Percentiles rank a stretch among this genome's conserved stretches.
These are phyloP conservation scores for Dicentrarchus labrax DNA, from an alignment of 2,113 vertebrate species.

Conservation along the genomic window DNA sequence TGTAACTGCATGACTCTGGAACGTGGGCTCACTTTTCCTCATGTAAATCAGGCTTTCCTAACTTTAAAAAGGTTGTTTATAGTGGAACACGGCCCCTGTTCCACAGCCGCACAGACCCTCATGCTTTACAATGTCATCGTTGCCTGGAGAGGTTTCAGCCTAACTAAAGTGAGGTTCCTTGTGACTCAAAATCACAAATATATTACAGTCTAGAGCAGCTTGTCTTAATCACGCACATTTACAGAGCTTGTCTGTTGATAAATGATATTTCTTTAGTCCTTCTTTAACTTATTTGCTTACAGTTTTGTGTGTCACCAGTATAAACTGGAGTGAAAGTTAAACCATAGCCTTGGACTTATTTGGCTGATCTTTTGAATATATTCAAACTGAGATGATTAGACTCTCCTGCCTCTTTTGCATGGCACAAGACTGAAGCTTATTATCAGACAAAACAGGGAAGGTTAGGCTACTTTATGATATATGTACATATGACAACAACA, in stretches of 20 bases:
- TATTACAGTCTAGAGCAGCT: neutral
- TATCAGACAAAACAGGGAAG: conserved; percentile 18
- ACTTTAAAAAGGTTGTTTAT: conserved; percentile 59
- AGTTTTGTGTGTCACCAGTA: conserved; percentile 9
- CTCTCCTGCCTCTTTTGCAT: conserved; percentile 69
- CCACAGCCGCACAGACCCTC: conserved; percentile 28
- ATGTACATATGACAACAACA: neutral
- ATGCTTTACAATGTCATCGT: conserved; percentile 24
- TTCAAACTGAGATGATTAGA: conserved; percentile 69
- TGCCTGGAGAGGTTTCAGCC: conserved; percentile 32
- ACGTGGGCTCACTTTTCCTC: conserved; percentile 44
- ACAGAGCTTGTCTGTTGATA: neutral
- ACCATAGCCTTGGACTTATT: conserved; percentile 65
- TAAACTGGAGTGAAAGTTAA: conserved; percentile 7
- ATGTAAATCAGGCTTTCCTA: conserved; percentile 52
- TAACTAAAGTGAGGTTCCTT: neutral
- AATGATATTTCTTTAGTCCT: neutral
- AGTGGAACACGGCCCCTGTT: conserved; percentile 52
- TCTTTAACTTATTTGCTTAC: conserved; percentile 2
- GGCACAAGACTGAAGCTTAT: conserved; percentile 34
- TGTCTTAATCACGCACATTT: neutral
- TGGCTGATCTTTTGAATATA: conserved; percentile 79
- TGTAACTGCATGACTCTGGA: conserved; percentile 28
- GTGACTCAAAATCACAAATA: conserved; percentile 32
- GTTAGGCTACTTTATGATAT: neutral